Evolutionary conservation across 1,140 invertebrate species (phyloP).

Genomic region (Zaprionus lachaisei): DNA sequence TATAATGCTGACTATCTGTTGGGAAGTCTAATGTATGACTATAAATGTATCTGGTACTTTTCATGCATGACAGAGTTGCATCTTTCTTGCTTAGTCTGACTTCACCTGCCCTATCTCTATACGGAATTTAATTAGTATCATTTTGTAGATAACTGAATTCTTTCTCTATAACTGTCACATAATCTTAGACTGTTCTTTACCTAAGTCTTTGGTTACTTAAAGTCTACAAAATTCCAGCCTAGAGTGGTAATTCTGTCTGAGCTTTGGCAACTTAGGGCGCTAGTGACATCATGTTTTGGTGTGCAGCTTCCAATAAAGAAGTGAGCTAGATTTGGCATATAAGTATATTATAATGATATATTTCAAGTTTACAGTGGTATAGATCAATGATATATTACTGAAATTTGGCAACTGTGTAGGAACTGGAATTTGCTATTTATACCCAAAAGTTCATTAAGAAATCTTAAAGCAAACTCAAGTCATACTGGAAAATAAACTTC

Average conservation of each 20-base stretch:
- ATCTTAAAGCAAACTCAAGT: neutral
- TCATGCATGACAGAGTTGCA: neutral
- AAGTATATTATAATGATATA: too few relatives aligned
- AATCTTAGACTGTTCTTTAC: neutral
- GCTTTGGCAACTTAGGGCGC: too few relatives aligned
- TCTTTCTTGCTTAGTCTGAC: neutral
- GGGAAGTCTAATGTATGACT: neutral
- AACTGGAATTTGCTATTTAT: neutral
- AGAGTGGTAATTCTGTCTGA: neutral
- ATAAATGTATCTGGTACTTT: neutral
- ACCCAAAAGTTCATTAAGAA: neutral
- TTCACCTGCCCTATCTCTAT: neutral
- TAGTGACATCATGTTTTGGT: too few relatives aligned
- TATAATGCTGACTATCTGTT: neutral
- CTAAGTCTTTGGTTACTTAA: neutral
- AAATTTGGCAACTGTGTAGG: neutral
- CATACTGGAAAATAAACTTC: neutral
- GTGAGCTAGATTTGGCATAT: too few relatives aligned
- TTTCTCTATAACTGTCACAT: neutral
- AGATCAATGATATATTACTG: neutral
- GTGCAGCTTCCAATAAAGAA: too few relatives aligned
- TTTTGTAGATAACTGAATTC: conserved; percentile 1
- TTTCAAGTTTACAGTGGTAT: neutral
- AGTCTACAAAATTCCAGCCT: neutral
- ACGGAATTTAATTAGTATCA: conserved; percentile 1